Evolutionary conservation across 1,140 invertebrate genomes (phyloP), one percentile per base, ranked within the genome.

Genomic region (Neodiprion pinetum): DNA sequence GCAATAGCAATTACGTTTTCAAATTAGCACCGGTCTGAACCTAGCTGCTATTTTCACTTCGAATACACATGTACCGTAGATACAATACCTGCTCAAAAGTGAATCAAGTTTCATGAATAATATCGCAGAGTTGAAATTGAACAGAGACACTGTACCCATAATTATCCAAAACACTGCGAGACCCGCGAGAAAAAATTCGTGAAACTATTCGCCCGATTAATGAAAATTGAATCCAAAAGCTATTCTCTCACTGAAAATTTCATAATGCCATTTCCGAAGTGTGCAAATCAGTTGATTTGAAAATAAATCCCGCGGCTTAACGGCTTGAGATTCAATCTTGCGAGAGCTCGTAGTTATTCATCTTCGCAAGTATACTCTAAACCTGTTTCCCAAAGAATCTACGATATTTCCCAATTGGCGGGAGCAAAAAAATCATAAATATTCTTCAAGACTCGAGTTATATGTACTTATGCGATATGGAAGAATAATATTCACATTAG

Each of bases 301-400:
- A 5, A 40, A 40, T 40, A 40, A 40, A 40, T 40, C 28, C 28
- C 28, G 28, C 53, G n/a, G 53, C 53, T 61, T 61, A 61, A 4
- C 53, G n/a, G 53, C 53, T 61, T n/a, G n/a, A n/a, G 53, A 61
- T 61, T 61, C 53, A 61, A 61, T 61, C 53, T 61, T 61, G 53
- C n/a, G 8, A n/a, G 3, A 2, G n/a, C 53, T 61, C 11, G 53
- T 40, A 40, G 28, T 1, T 40, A 3, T 40, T 4, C 28, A 40
- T 40, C 5, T 40, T 40, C 28, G 28, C 28, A 40, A 40, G 28
- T 40, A 40, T 5, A 40, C 28, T 40, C 28, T 5, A 40, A 40
- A 40, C 28, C 28, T 40, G 28, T 40, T 40, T 40, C 28, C 28
- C 28, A 40, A 40, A 40, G 28, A 40, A 5, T 21, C 28, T 40